Evolutionary conservation across 1,140 invertebrate genomes (phyloP).

Genomic region (Drosophila auraria): DNA sequence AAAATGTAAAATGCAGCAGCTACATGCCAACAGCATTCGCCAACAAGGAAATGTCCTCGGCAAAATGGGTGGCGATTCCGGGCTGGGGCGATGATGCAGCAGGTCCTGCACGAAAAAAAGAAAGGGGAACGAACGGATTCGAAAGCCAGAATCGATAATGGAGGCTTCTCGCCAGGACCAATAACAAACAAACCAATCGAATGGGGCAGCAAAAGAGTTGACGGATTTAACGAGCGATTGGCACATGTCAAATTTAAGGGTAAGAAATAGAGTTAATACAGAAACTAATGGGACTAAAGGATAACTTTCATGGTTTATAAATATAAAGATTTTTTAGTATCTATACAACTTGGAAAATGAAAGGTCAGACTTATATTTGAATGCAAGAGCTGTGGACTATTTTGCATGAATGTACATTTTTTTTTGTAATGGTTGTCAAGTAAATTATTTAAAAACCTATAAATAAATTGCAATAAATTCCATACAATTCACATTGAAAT

Average conservation of each 20-base stretch:
- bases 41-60: conserved; percentile 55
- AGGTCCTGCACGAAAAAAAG: background rate
- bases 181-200: conserved; percentile 52
- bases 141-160: conserved; percentile 50
- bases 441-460: too few species aligned
- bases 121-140: conserved; percentile 10
- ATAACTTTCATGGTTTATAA: background rate
- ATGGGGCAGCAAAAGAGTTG: conserved; percentile 30
- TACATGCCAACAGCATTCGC: conserved; percentile 45
- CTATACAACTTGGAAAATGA: background rate
- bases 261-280: background rate
- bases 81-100: background rate
- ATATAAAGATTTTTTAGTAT: background rate
- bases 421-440: background rate
- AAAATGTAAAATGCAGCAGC: conserved; percentile 78
- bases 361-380: too few species aligned
- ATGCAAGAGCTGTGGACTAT: background rate
- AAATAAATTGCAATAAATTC: background rate
- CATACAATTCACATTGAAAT: background rate
- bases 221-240: conserved; percentile 17
- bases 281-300: background rate
- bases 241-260: conserved; percentile 1
- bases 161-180: conserved; percentile 27
- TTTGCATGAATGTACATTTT: too few species aligned
- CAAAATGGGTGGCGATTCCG: conserved; percentile 15